Base-by-base conservation (phyloP, 2,797 vertebrate species). In the Rachycentron canadum region DNA sequence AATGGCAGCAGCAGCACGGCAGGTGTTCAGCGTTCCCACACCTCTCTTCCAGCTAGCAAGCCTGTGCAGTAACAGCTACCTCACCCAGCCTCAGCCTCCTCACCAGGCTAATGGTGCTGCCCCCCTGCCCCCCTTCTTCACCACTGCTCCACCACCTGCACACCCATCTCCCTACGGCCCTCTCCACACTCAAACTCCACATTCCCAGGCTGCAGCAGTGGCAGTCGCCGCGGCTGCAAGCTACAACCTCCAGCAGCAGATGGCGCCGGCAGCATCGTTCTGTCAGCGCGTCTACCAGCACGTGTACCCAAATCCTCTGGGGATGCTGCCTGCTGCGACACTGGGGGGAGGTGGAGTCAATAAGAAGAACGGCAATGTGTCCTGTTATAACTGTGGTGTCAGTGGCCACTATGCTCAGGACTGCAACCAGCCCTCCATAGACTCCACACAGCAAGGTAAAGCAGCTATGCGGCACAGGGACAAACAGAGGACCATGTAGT, bases 351-450 rank as follows among this genome's bases (percentile, higher is more conserved):
- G 95, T 28, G 95, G 97, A 67, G 88, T 96, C 91, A 94, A 94
- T 81, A 99, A 98, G 96, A 98, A 98, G 95, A 98, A 95, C 2
- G 96, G 96, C 32, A 97, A 93, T 19, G 90, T 97, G 75, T 98
- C 97, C 41, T 99, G 97, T 94, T 98, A 96, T 90, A 99, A 97
- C 95, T 99, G 97, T 86, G 97, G 97, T 43, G 91, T 95, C 76
- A 96, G 95, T 79, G 97, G 97, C 43, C 97, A 99, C 94, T 97
- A 96, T 73, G 96, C 97, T 83, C 96, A 97, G 86, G 97, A 99
- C 89, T 98, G 97, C 95, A 98, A 97, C 92, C 97, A 98, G 91
- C 95, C 97, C 66, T 93, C 96, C 92, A 95, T 97, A 90, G 97
- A 99, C 93, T 95, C 97, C 90, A 93, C 90, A 73, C 97, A 97